Evolutionary conservation across 2,888 invertebrate genomes (phyloP), one percentile per base, ranked within the genome.

Genomic region (Acronicta psi): DNA sequence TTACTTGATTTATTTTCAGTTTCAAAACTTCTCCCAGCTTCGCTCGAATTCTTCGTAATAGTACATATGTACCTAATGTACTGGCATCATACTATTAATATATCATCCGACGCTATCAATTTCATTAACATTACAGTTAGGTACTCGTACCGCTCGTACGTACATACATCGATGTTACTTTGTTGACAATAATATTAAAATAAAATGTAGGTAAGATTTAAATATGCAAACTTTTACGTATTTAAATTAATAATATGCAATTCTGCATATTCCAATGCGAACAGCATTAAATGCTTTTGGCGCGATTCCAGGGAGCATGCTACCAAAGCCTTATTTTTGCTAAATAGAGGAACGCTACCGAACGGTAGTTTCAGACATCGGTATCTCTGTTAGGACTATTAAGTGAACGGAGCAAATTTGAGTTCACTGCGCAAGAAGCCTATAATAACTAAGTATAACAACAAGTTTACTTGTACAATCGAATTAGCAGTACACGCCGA

Each of bases 281-380:
- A 69, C 76, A 69, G 60, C 60, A 60, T 51, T 58, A 60, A 69
- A 71, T 69, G 53, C 45, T 54, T 66, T 81, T 84, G 83, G 84
- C 81, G 17, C 18, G 16, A 57, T 55, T 78, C 83, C 83, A 84
- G 70, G 55, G 61, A 38, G 45, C 50, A 47, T 42, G 68, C 50
- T 53, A 58, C 51, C 53, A 51, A 59, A 40, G 58, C 60, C 75
- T 74, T 77, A 79, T 81, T 77, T 71, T 64, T 63, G 63, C 64
- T 73, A 72, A 81, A 82, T 81, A 61, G 73, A 62, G 68, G 62
- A 66, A 68, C 69, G 50, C 57, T 47, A 38, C 74, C 59, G 64
- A 75, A 77, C 73, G 65, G 60, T 59, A 46, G 40, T 25, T 56
- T 46, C 59, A 50, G 61, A 67, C 65, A 61, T 59, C 36, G 62